These are phyloP conservation scores for Therioaphis trifolii DNA, from an alignment of 2,888 invertebrate genomes.

Conservation along the genomic window DNA sequence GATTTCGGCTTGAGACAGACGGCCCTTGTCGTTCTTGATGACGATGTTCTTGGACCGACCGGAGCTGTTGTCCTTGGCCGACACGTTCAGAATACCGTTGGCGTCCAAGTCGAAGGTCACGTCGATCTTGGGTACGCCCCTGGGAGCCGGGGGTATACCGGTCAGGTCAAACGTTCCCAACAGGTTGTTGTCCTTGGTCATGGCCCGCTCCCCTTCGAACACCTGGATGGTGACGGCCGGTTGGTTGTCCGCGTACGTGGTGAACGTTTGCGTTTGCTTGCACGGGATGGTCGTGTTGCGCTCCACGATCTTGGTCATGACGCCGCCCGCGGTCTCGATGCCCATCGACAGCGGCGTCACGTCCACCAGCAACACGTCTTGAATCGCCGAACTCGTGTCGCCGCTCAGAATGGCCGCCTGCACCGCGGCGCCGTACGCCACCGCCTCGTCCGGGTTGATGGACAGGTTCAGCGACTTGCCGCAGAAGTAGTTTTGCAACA, in stretches of 20 bases:
- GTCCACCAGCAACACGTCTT: constrained; percentile 78
- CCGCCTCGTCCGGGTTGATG: constrained; percentile 85
- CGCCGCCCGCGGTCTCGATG: constrained; percentile 83
- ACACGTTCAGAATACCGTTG: constrained; percentile 70
- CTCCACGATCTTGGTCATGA: constrained; percentile 74
- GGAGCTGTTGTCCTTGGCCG: constrained; percentile 69
- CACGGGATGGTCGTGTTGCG: constrained; percentile 72
- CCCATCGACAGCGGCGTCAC: constrained; percentile 78
- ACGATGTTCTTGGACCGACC: constrained; percentile 70
- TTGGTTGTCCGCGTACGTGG: constrained; percentile 73
- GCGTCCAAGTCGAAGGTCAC: constrained; percentile 79
- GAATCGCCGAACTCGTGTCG: constrained; percentile 73
- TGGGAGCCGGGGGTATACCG: constrained; percentile 78
- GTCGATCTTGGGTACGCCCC: constrained; percentile 82
- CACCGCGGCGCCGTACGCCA: constrained; percentile 82
- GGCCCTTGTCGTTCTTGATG: constrained; percentile 71
- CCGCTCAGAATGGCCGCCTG: constrained; percentile 79
- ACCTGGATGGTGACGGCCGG: constrained; percentile 70
- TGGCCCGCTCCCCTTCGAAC: constrained; percentile 69
- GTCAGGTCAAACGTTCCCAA: constrained; percentile 67
- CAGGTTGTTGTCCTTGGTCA: constrained; percentile 84
- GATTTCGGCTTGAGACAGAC: constrained; percentile 71
- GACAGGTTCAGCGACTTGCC: constrained; percentile 79
- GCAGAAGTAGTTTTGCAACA: constrained; percentile 76
- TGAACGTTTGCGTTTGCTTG: constrained; percentile 74